phyloP scores from a whole-genome alignment of 2,113 vertebrate species.

The Athene cunicularia region DNA sequence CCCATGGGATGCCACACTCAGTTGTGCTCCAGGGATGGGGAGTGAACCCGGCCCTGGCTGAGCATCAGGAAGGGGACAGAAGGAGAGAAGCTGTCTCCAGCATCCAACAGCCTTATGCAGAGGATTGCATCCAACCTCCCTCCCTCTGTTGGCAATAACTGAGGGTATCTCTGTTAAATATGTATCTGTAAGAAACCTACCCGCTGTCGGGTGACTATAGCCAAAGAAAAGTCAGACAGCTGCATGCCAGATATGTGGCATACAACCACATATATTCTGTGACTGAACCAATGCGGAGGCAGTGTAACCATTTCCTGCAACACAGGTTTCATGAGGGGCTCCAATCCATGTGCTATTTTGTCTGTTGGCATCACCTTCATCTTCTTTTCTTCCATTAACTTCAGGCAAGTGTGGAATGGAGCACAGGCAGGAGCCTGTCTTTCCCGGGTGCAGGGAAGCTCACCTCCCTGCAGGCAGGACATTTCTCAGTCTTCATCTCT shows the following conservation, averaged over 20 bases:
- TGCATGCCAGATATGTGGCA: accelerated
- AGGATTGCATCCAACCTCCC: neutral
- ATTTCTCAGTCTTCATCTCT: neutral
- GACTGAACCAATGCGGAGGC: neutral
- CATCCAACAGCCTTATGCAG: neutral
- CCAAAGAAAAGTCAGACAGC: neutral
- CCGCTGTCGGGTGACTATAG: neutral
- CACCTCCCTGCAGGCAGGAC: neutral
- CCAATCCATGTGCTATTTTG: neutral
- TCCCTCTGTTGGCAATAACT: neutral
- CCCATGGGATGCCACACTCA: accelerated
- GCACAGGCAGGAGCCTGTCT: accelerated
- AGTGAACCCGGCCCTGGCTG: neutral
- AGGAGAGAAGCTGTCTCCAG: neutral
- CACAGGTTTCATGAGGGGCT: neutral
- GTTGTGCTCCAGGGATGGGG: no score
- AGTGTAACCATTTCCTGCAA: neutral
- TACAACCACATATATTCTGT: neutral
- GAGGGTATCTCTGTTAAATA: neutral
- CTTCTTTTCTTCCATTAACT: neutral
- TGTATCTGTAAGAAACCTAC: neutral
- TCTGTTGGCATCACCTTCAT: neutral
- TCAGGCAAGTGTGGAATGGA: neutral
- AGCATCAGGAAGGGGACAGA: neutral
- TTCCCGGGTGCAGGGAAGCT: accelerated